Evolutionary conservation across 2,888 invertebrate species (phyloP).

Genomic region (Hemaris fuciformis): DNA sequence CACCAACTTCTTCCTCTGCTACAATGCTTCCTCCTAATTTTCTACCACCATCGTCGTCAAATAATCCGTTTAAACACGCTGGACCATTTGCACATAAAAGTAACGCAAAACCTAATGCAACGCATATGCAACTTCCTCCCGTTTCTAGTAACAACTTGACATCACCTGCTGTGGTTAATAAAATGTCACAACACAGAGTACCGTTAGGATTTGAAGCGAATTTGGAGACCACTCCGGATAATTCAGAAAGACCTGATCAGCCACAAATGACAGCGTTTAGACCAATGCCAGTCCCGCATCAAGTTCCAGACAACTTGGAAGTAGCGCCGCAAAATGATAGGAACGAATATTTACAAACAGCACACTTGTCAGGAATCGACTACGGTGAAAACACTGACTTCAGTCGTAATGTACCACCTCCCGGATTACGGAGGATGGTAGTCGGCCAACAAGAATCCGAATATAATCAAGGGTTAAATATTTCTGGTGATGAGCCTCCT

Average conservation of each 20-base stretch:
- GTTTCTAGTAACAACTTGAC: constrained; percentile 55
- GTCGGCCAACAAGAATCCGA: constrained; percentile 84
- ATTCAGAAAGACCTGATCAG: constrained; percentile 84
- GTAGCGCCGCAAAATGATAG: constrained; percentile 85
- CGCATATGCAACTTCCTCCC: constrained; percentile 47
- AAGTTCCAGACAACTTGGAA: constrained; percentile 81
- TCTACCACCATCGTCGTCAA: constrained; percentile 45
- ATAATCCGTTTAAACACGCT: constrained; percentile 73
- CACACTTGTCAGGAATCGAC: constrained; percentile 84
- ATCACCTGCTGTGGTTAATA: constrained; percentile 60
- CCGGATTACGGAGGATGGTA: constrained; percentile 84
- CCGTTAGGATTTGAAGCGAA: constrained; percentile 79
- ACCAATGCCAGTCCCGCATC: constrained; percentile 46
- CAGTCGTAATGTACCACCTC: constrained; percentile 78
- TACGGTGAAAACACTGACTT: constrained; percentile 72
- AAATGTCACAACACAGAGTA: constrained; percentile 56
- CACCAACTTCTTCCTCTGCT: constrained; percentile 23
- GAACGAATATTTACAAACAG: constrained; percentile 89
- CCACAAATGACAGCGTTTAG: constrained; percentile 52
- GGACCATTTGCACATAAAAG: constrained; percentile 74
- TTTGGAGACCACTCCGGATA: constrained; percentile 85
- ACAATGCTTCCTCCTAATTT: constrained; percentile 46
- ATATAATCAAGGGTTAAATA: constrained; percentile 58
- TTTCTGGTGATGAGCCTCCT: constrained; percentile 73
- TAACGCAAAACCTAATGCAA: constrained; percentile 42